Evolutionary conservation across 2,888 invertebrate species (phyloP).

Genomic region (Junonia oenone): DNA sequence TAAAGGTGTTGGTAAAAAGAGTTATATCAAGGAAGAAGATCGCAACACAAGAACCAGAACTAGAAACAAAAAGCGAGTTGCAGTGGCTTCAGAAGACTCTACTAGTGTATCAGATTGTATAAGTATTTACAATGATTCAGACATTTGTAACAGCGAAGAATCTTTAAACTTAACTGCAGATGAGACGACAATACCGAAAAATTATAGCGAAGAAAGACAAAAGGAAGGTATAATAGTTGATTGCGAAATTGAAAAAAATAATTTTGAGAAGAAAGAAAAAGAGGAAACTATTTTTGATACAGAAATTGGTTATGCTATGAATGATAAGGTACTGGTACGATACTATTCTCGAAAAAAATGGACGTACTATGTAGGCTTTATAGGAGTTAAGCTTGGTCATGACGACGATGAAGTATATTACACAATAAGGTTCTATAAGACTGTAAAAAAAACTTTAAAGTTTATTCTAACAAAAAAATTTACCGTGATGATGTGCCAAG

Average conservation of each 20-base stretch:
- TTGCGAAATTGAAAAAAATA: slow-evolving; percentile 9
- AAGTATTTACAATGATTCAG: no score
- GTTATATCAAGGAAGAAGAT: no score
- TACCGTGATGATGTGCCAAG: background rate
- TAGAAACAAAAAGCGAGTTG: no score
- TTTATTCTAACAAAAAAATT: background rate
- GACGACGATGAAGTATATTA: background rate
- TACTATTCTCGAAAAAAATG: no score
- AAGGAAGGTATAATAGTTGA: background rate
- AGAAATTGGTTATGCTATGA: background rate
- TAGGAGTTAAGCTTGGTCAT: background rate
- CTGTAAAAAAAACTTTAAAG: background rate
- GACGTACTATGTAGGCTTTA: background rate
- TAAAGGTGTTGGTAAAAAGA: no score
- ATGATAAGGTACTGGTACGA: background rate
- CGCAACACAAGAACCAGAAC: no score
- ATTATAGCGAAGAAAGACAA: background rate
- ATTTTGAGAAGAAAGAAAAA: background rate
- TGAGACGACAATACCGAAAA: background rate
- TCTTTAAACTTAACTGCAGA: background rate
- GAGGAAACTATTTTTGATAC: background rate
- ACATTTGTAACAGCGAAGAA: no score
- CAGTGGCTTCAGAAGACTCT: no score
- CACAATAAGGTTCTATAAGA: no score
- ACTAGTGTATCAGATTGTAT: no score